phyloP scores from a whole-genome alignment of 2,888 invertebrate species.

The Polydrusus pterygomalis region DNA sequence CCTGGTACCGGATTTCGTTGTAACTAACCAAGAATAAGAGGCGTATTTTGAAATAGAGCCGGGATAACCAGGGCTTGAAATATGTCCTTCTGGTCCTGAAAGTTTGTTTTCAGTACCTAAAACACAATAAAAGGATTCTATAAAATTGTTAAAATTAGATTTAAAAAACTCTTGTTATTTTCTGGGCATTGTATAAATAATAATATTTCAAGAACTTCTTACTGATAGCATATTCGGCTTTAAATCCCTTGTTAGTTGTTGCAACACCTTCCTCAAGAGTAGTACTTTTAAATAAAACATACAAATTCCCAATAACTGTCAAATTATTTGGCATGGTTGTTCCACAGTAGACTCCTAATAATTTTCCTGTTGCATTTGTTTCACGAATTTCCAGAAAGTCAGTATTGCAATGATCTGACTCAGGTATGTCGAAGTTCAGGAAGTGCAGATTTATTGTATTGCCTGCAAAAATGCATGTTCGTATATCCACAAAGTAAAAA shows the following conservation, averaged over 20 bases:
- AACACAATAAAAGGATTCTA: too few relatives aligned
- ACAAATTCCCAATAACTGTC: constrained; percentile 80
- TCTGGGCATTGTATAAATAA: too few relatives aligned
- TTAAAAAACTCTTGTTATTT: too few relatives aligned
- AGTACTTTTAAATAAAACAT: constrained; percentile 80
- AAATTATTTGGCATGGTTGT: constrained; percentile 76
- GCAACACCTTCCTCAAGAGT: constrained; percentile 58
- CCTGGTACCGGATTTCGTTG: constrained; percentile 73
- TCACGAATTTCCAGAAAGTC: constrained; percentile 92
- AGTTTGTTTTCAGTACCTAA: constrained; percentile 81
- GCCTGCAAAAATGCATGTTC: constrained; percentile 59
- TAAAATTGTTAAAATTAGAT: too few relatives aligned
- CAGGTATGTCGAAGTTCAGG: constrained; percentile 80
- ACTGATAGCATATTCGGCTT: constrained; percentile 82
- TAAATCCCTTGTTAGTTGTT: constrained; percentile 80
- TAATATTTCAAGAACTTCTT: constrained; percentile 59
- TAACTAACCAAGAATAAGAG: constrained; percentile 82
- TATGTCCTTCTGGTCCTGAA: constrained; percentile 78
- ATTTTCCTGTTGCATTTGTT: constrained; percentile 76
- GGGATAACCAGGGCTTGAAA: constrained; percentile 89
- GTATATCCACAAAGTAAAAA: constrained; percentile 15
- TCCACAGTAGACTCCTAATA: constrained; percentile 86
- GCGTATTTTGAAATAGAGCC: constrained; percentile 68
- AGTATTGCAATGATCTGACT: constrained; percentile 83
- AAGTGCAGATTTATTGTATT: constrained; percentile 75